Evolutionary conservation across 2,797 vertebrate species (phyloP), one percentile per base, ranked within the genome.

Genomic region (Hirundo rustica): DNA sequence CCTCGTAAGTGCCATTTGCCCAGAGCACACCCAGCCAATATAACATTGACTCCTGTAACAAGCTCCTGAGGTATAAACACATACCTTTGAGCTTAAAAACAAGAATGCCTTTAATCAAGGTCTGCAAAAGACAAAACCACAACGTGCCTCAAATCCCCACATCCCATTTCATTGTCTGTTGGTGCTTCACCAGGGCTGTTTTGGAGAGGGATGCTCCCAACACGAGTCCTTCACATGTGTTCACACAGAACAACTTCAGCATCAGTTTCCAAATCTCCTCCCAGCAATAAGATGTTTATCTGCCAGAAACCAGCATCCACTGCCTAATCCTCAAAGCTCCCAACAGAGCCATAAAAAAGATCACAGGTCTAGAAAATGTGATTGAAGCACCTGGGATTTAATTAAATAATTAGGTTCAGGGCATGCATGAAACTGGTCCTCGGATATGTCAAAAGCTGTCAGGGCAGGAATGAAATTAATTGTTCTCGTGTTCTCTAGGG

Each of bases 221-320:
- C 61, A 75, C 9, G 10, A 93, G 22, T 30, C 75, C 17, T 65
- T 77, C 21, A 11, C 1, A 11, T 67, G 75, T 5, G 21, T 10
- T 36, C 72, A 66, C 34, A 57, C 53, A 51, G 91, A 91, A 23
- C 2, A 7, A 16, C 83, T 77, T 88, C 11, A 9, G 60, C 73
- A 74, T 23, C 19, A 1, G 27, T 30, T 94, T 47, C 88, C 92
- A 95, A 79, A 91, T 15, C 76, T 64, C 76, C 76, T 94, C 75
- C 85, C 91, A 77, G 71, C 54, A 78, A 18, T 4, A 7, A 92
- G 77, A 90, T 60, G 72, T 53, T 94, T 93, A 79, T 89, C 87
- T 94, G 62, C 48, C 89, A 95, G 68, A 95, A 89, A 87, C 2
- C 50, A 87, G 62, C 32, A 62, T 4, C 73, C 75, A 16, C 51